Evolutionary conservation across 1,140 invertebrate genomes (phyloP).

Genomic region (Drosophila arizonae): DNA sequence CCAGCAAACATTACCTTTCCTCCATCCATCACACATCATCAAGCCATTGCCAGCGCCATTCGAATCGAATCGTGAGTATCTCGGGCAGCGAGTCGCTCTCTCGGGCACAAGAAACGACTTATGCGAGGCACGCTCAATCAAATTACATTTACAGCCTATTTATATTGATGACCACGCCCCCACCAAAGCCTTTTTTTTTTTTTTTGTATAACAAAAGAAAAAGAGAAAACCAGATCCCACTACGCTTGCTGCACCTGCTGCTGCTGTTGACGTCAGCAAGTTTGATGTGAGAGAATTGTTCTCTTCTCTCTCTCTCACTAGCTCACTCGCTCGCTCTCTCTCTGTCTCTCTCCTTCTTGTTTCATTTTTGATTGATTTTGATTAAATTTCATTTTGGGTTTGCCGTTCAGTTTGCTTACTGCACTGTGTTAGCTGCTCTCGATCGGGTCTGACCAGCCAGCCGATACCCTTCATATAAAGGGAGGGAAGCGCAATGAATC

Average conservation of each 20-base stretch:
- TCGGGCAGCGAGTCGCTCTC: slow-evolving; percentile 15
- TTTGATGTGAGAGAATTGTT: slow-evolving; percentile 20
- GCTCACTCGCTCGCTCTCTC: not conserved
- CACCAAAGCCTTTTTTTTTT: not conserved
- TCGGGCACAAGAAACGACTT: slow-evolving; percentile 1
- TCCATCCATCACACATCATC: slow-evolving; percentile 31
- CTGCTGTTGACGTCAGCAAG: slow-evolving; percentile 48
- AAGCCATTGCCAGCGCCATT: slow-evolving; percentile 45
- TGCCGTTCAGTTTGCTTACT: not conserved
- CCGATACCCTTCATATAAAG: not conserved
- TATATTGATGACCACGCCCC: slow-evolving; percentile 25
- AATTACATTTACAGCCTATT: slow-evolving; percentile 46
- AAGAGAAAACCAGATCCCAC: slow-evolving; percentile 18
- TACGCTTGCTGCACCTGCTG: not conserved
- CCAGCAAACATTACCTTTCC: slow-evolving; percentile 20
- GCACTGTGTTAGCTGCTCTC: not conserved
- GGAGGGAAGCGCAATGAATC: no score
- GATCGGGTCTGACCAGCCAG: not conserved
- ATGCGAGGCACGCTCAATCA: slow-evolving; percentile 19
- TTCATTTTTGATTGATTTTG: slow-evolving; percentile 61
- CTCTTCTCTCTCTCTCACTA: slow-evolving; percentile 13
- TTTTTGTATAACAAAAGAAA: not conserved
- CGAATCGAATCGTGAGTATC: slow-evolving; percentile 35
- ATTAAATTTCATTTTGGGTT: slow-evolving; percentile 23
- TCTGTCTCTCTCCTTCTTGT: slow-evolving; percentile 2